A percentile compares a stretch with the other conserved stretches of the same genome.
Evolutionary conservation across 92 coral and sea anemone species (phyloP).

Genomic region (Porites lobata): DNA sequence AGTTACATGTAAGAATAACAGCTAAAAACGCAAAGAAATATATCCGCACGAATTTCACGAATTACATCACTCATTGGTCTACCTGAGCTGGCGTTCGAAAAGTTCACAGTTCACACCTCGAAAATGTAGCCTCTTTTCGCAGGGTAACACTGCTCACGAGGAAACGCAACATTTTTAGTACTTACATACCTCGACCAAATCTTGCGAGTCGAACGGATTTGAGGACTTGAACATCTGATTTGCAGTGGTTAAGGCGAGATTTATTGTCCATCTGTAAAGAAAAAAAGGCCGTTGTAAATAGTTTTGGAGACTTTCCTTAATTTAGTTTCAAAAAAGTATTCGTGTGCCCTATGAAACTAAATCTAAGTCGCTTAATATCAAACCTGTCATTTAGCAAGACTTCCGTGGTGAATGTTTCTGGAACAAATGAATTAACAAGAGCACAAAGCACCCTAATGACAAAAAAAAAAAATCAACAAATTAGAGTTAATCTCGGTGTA

Average conservation of each 20-base stretch:
- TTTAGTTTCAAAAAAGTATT: background rate
- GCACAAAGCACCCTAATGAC: slow-evolving; percentile 91
- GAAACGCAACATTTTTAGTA: background rate
- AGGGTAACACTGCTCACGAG: too few relatives aligned
- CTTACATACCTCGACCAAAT: slow-evolving; percentile 84
- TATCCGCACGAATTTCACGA: too few relatives aligned
- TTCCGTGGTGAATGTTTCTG: slow-evolving; percentile 98
- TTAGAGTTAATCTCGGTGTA: background rate
- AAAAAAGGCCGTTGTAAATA: background rate
- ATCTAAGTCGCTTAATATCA: background rate
- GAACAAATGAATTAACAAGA: slow-evolving; percentile 93
- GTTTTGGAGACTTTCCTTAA: too few relatives aligned
- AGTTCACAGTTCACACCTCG: too few relatives aligned
- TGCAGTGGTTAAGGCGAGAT: slow-evolving; percentile 96
- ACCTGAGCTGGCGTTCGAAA: too few relatives aligned
- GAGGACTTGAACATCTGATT: slow-evolving; percentile 96
- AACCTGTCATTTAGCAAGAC: slow-evolving; percentile 96
- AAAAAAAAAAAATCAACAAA: background rate
- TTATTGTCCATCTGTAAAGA: slow-evolving; percentile 89
- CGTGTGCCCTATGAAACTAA: background rate
- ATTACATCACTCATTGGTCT: too few relatives aligned
- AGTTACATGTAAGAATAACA: too few relatives aligned
- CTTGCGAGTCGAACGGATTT: slow-evolving; percentile 95
- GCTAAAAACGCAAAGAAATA: too few relatives aligned
- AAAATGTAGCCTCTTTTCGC: too few relatives aligned